Evolutionary conservation across 2,888 invertebrate species (phyloP).

Genomic region (Labia minor): DNA sequence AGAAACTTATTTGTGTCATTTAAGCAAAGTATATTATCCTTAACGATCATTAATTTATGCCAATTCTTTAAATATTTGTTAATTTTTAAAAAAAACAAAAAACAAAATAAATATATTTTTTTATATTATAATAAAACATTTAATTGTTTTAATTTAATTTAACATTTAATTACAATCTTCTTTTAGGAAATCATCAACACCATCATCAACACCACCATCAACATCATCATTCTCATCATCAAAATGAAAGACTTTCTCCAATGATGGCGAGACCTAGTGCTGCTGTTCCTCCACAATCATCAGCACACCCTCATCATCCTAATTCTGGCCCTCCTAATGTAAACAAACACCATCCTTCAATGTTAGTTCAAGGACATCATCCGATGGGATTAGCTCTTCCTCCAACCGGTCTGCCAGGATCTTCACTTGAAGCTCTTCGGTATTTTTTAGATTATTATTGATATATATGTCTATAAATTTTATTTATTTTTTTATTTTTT

Average conservation of each 20-base stretch:
- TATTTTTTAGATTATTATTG: too few species aligned
- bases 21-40: too few species aligned
- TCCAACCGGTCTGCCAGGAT: slow-evolving; percentile 39
- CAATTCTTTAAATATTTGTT: too few species aligned
- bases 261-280: not conserved
- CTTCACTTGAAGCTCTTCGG: slow-evolving; percentile 56
- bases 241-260: not conserved
- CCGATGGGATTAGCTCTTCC: slow-evolving; percentile 23
- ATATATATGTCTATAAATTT: too few species aligned
- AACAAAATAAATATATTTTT: too few species aligned
- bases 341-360: slow-evolving; percentile 19
- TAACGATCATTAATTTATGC: too few species aligned
- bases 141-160: too few species aligned
- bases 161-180: too few species aligned
- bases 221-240: slow-evolving; percentile 24
- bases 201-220: slow-evolving; percentile 55
- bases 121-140: too few species aligned
- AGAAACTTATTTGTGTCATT: too few species aligned
- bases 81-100: too few species aligned
- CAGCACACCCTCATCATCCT: slow-evolving; percentile 18
- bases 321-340: not conserved
- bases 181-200: slow-evolving; percentile 20
- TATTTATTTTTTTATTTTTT: too few species aligned
- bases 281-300: slow-evolving; percentile 21
- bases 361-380: slow-evolving; percentile 53